Evolutionary conservation across 2,113 vertebrate species (phyloP).

Genomic region (Progne subis): DNA sequence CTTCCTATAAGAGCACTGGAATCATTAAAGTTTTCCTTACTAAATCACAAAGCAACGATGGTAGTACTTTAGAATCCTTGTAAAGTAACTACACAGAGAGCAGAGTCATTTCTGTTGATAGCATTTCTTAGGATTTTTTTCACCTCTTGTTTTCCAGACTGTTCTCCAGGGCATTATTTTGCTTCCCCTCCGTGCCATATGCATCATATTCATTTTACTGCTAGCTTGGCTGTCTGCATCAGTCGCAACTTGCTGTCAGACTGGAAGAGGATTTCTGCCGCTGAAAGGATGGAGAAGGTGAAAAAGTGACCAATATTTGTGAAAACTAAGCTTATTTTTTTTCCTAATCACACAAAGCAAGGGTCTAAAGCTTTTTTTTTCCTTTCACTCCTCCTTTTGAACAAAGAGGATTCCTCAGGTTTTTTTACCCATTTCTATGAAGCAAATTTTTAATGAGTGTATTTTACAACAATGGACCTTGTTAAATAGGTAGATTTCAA

Average conservation of each 20-base stretch:
- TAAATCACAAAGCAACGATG: background rate
- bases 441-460: background rate
- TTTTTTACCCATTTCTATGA: background rate
- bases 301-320: background rate
- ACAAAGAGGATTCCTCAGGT: background rate
- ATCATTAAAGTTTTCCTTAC: background rate
- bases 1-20: background rate
- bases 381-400: background rate
- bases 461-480: background rate
- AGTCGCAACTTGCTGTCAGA: slow-evolving; percentile 76
- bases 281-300: slow-evolving; percentile 93
- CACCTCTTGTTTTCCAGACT: slow-evolving; percentile 53
- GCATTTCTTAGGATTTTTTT: background rate
- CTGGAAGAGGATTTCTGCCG: slow-evolving; percentile 79
- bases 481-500: background rate
- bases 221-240: slow-evolving; percentile 84
- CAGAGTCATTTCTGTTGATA: background rate
- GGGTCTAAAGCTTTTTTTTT: background rate
- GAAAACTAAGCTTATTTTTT: background rate
- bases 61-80: background rate
- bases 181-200: slow-evolving; percentile 84
- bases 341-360: background rate
- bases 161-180: slow-evolving; percentile 85
- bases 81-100: background rate
- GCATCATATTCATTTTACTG: slow-evolving; percentile 78